Evolutionary conservation across 2,888 invertebrate species (phyloP), one percentile per base, ranked within the genome.

Genomic region (Cephus pygmeus): DNA sequence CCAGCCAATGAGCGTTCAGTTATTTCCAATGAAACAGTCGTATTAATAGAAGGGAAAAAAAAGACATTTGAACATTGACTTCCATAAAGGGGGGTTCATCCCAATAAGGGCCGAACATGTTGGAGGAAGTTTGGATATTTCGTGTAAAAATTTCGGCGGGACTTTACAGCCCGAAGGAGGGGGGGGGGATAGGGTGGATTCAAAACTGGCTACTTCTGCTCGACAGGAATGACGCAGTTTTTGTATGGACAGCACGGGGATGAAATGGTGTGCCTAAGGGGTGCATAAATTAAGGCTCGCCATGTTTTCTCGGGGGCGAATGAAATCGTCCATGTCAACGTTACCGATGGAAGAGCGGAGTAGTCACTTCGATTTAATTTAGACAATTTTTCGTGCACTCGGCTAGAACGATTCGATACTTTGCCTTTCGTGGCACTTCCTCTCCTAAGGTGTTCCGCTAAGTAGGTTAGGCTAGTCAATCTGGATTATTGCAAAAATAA

Each of bases 261-360:
- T 69, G 68, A 81, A 77, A 75, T 79, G 79, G 81, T 81, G 81
- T 78, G 78, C 79, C 79, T 78, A 80, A 82, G 82, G 87, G 87
- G 87, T 86, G 87, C 85, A 87, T 87, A 87, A 85, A 87, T 86
- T 86, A 86, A 79, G 80, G 77, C n/a, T 73, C 87, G 87, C 86
- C 86, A 87, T 86, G 84, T 86, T 86, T 82, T 85, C 83, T 80
- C 80, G 81, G 83, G 81, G 86, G 77, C 81, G 83, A 81, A 81
- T 81, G 82, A 81, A 83, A 83, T 56, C 56, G 56, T 56, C 56
- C 56, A 56, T 56, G 56, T 56, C 56, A 56, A 56, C 23, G 56
- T 56, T 56, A 56, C 56, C 56, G 56, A 56, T 56, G 56, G 56
- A 23, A 56, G 56, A 56, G 23, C 56, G 23, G 56, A 56, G 56